Percentiles rank a stretch among this genome's conserved stretches.
Conservation (phyloP, 2,888 invertebrate genomes). For the Sesamia inferens region DNA sequence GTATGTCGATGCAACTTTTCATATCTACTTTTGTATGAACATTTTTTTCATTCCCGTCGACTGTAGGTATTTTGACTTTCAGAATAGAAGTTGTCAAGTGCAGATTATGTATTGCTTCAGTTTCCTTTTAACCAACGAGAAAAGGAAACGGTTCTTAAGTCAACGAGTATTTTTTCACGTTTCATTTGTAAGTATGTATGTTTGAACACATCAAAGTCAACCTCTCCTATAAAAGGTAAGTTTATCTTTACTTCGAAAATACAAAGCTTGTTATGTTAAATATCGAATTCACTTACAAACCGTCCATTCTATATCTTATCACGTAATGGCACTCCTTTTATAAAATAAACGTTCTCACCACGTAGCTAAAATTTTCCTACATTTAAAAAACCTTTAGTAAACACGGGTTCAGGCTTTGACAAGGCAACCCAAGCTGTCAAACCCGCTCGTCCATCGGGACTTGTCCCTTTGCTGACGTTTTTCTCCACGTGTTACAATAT, state of each 20-base stretch:
- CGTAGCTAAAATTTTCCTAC: slow-evolving; percentile 5
- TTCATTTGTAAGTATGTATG: background rate
- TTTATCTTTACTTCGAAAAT: background rate
- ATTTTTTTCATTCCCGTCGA: background rate
- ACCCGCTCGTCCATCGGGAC: slow-evolving; percentile 65
- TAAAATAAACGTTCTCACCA: slow-evolving; percentile 2
- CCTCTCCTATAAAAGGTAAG: background rate
- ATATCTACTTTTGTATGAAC: background rate
- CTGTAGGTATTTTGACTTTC: background rate
- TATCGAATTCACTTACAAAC: background rate
- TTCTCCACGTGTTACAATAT: slow-evolving; percentile 59
- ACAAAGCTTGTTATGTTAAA: background rate
- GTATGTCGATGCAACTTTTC: slow-evolving; percentile 29
- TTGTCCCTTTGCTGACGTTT: slow-evolving; percentile 64
- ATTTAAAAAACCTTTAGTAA: slow-evolving; percentile 39
- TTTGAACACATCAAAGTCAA: background rate
- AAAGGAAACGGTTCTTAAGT: background rate
- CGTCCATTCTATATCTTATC: background rate
- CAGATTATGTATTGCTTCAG: background rate
- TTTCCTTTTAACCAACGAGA: background rate
- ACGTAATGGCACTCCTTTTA: background rate
- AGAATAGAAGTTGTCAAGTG: background rate
- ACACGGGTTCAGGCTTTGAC: slow-evolving; percentile 60
- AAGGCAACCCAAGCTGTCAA: slow-evolving; percentile 67
- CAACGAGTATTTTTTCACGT: background rate